phyloP scores from a whole-genome alignment of 2,888 invertebrate genomes.

The Lathronympha strigana region DNA sequence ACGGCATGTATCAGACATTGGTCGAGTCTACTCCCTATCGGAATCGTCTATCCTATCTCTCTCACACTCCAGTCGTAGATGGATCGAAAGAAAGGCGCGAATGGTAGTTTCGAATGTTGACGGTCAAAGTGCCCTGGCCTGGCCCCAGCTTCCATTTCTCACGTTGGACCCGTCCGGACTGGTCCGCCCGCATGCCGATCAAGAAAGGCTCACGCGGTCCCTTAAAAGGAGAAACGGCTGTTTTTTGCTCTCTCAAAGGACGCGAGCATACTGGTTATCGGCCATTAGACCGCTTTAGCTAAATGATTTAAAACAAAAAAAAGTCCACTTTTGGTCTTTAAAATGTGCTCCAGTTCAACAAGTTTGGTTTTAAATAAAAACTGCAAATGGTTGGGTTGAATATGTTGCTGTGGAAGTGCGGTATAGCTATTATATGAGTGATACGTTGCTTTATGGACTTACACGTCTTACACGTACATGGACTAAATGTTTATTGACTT shows the following conservation, averaged over 20 bases:
- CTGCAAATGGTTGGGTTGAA: background rate
- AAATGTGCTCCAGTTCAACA: conserved; percentile 30
- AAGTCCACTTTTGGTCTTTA: conserved; percentile 15
- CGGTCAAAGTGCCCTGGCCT: conserved; percentile 13
- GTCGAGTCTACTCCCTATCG: background rate
- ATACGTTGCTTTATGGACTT: conserved; percentile 1
- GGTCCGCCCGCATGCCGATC: conserved; percentile 73
- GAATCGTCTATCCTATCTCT: conserved; percentile 7
- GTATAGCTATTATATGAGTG: background rate
- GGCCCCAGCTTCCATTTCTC: conserved; percentile 71
- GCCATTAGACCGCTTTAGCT: conserved; percentile 54
- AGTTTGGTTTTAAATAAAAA: conserved; percentile 17
- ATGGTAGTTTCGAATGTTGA: conserved; percentile 15
- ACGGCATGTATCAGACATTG: conserved; percentile 25
- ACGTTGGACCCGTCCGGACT: conserved; percentile 72
- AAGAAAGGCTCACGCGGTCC: conserved; percentile 76
- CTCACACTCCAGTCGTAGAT: background rate
- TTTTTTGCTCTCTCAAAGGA: conserved; percentile 64
- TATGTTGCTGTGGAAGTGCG: background rate
- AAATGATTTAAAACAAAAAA: conserved; percentile 30
- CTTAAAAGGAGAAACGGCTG: conserved; percentile 74
- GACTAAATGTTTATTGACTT: too few species aligned
- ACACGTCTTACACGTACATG: too few species aligned
- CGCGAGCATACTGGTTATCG: conserved; percentile 50
- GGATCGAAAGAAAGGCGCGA: conserved; percentile 17